Percentiles rank a stretch among this genome's conserved stretches.
Conservation (phyloP, 2,113 vertebrate species). For the Illadopsis cleaveri region DNA sequence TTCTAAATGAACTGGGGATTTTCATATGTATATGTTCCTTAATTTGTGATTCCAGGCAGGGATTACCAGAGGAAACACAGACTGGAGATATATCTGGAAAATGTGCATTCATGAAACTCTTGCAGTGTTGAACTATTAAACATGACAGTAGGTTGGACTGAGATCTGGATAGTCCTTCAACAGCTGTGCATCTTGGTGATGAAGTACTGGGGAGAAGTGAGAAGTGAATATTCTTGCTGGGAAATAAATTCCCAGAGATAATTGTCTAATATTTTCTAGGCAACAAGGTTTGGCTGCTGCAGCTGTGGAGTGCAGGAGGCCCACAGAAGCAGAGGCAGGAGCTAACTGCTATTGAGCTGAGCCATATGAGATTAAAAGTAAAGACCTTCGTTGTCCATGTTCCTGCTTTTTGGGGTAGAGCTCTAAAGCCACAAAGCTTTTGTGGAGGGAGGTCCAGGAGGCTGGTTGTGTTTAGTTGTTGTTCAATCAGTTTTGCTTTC, state of each 20-base stretch:
- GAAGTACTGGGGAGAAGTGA: slow-evolving; percentile 52
- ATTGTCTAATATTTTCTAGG: slow-evolving; percentile 34
- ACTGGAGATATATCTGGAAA: slow-evolving; percentile 1
- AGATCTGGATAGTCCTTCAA: slow-evolving; percentile 64
- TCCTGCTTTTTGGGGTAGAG: not conserved
- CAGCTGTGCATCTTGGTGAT: slow-evolving; percentile 55
- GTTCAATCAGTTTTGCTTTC: not conserved
- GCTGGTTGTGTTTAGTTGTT: not conserved
- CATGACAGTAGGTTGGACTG: slow-evolving; percentile 53
- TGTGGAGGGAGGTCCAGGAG: not conserved
- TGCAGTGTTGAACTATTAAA: slow-evolving; percentile 44
- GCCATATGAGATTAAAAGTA: not conserved
- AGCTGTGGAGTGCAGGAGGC: slow-evolving; percentile 37
- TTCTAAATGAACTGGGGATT: not conserved
- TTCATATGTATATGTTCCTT: not conserved
- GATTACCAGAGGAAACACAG: slow-evolving; percentile 18
- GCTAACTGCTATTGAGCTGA: slow-evolving; percentile 34
- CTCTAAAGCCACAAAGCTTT: not conserved
- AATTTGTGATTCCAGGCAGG: slow-evolving; percentile 5
- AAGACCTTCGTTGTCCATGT: not conserved
- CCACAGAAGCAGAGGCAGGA: slow-evolving; percentile 58
- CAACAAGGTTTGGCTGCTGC: slow-evolving; percentile 32
- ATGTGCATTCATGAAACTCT: not conserved
- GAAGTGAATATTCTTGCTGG: slow-evolving; percentile 46
- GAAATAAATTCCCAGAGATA: slow-evolving; percentile 63